phyloP scores from a whole-genome alignment of 2,888 invertebrate genomes.

The Empis livida region DNA sequence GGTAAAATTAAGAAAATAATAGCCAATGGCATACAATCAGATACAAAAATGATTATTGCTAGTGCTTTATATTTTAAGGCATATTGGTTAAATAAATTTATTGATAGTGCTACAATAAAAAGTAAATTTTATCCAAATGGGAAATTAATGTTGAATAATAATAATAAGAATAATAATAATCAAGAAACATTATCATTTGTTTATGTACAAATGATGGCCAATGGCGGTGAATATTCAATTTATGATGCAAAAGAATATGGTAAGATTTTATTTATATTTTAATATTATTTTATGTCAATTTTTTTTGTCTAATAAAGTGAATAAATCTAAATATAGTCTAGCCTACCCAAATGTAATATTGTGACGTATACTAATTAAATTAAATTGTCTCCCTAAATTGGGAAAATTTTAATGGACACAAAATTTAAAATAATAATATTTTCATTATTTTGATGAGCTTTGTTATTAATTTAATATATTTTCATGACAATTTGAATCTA shows the following conservation, averaged over 20 bases:
- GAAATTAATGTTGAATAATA: constrained; percentile 5
- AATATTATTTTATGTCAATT: neutral
- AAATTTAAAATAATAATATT: no score
- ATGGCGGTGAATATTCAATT: constrained; percentile 42
- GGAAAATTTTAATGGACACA: no score
- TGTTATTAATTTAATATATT: no score
- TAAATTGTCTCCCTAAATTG: no score
- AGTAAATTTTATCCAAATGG: constrained; percentile 12
- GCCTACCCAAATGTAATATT: no score
- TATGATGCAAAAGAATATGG: constrained; percentile 14
- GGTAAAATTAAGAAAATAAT: constrained; percentile 43
- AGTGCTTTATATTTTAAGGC: constrained; percentile 45
- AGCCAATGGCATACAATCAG: constrained; percentile 31
- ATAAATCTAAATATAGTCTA: no score
- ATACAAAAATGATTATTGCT: constrained; percentile 43
- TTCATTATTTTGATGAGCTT: no score
- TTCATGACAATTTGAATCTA: no score
- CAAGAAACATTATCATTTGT: constrained; percentile 8
- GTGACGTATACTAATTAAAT: no score
- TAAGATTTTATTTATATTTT: neutral
- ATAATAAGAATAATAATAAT: neutral
- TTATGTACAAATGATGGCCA: constrained; percentile 45
- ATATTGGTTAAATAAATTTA: constrained; percentile 45
- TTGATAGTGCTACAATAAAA: constrained; percentile 31
- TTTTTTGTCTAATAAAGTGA: neutral